Conservation (phyloP, 2,888 invertebrate genomes). For the Pogonocherus hispidulus region DNA sequence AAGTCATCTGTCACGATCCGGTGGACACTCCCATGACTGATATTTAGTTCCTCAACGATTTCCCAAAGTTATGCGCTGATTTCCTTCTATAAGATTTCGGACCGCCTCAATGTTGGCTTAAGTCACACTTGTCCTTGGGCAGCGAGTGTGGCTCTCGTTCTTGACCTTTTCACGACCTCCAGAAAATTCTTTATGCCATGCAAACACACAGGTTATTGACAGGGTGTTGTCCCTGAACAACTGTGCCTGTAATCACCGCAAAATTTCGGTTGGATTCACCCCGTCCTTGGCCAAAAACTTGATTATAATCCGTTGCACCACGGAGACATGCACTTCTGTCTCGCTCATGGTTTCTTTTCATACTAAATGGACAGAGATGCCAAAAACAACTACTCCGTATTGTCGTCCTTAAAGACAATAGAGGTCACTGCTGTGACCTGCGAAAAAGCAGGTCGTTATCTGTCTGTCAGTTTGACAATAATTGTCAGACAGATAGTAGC, state of each 20-base stretch:
- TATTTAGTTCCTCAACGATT: conserved; percentile 22
- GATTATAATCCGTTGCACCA: conserved; percentile 17
- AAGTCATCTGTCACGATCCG: too few species aligned
- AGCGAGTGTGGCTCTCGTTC: conserved; percentile 27
- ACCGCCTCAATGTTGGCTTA: conserved; percentile 22
- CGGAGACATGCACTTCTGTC: conserved; percentile 27
- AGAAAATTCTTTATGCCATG: conserved; percentile 26
- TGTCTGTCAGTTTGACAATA: background rate
- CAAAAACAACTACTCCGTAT: conserved; percentile 6
- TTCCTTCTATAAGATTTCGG: conserved; percentile 13
- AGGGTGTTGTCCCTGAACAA: conserved; percentile 26
- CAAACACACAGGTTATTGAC: conserved; percentile 24
- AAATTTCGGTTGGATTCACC: too few species aligned
- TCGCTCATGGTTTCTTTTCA: conserved; percentile 22
- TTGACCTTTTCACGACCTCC: conserved; percentile 15
- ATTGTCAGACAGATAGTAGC: too few species aligned
- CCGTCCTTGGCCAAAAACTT: conserved; percentile 25
- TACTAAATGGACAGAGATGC: conserved; percentile 18
- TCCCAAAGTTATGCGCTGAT: conserved; percentile 16
- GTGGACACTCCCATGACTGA: conserved; percentile 10
- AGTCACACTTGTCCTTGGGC: conserved; percentile 28
- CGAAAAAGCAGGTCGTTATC: too few species aligned
- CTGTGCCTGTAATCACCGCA: conserved; percentile 14
- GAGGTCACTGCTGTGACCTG: too few species aligned
- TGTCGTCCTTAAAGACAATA: too few species aligned